These are phyloP conservation scores for Catalaphyllia jardinei DNA, from an alignment of 64 coral and sea anemone species.

Conservation along the genomic window DNA sequence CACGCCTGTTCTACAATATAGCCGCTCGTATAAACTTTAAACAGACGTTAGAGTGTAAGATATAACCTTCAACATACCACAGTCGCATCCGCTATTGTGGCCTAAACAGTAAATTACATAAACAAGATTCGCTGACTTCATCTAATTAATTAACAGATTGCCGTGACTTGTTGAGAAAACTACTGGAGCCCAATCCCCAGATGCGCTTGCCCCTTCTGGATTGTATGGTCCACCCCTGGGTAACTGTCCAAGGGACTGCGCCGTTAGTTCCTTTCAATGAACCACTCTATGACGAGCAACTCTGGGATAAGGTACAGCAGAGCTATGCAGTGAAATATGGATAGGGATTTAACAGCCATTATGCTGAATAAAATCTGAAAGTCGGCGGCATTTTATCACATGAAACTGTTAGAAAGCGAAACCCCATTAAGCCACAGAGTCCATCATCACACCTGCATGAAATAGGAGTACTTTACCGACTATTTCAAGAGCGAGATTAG, in stretches of 20 bases:
- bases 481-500: too few relatives aligned
- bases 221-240: slow-evolving; percentile 83
- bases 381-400: too few relatives aligned
- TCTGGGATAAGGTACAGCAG: slow-evolving; percentile 62
- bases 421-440: too few relatives aligned
- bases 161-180: slow-evolving; percentile 70
- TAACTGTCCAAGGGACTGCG: slow-evolving; percentile 59
- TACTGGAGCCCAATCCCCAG: slow-evolving; percentile 72
- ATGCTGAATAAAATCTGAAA: neutral
- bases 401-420: too few relatives aligned
- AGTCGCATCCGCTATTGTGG: too few relatives aligned
- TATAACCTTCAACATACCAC: too few relatives aligned
- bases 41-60: too few relatives aligned
- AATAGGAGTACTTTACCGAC: too few relatives aligned
- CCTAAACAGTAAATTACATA: too few relatives aligned
- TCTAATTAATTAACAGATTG: slow-evolving; percentile 48
- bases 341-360: neutral
- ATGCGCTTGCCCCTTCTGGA: slow-evolving; percentile 59
- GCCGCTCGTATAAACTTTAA: too few relatives aligned
- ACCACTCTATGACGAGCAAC: slow-evolving; percentile 52
- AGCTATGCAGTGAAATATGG: neutral
- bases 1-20: too few relatives aligned
- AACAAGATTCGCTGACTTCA: neutral
- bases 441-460: too few relatives aligned
- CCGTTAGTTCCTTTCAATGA: slow-evolving; percentile 62